Evolutionary conservation across 2,113 vertebrate genomes (phyloP).

Genomic region (Dromaius novaehollandiae): DNA sequence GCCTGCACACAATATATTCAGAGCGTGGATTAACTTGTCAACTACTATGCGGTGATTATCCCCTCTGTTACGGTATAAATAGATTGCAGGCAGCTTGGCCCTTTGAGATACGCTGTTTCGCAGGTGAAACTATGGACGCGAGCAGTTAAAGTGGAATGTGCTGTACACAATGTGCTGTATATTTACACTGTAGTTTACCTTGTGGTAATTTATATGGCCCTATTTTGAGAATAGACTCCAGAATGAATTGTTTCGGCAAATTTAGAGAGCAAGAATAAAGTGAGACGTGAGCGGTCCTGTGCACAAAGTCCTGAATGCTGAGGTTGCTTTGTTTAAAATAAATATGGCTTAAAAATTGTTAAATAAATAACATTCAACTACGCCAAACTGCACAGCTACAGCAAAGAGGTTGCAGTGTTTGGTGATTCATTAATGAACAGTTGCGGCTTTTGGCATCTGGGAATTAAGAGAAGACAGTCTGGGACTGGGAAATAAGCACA

Average conservation of each 20-base stretch:
- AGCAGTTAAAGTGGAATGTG: not conserved
- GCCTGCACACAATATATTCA: not conserved
- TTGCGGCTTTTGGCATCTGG: constrained; percentile 11
- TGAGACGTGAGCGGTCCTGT: not conserved
- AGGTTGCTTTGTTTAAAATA: not conserved
- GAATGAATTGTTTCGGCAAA: not conserved
- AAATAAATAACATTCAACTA: not conserved
- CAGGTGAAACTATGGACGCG: not conserved
- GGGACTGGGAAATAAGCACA: not conserved
- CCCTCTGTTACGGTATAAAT: not conserved
- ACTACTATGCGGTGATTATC: not conserved
- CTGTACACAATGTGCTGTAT: not conserved
- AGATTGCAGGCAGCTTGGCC: not conserved
- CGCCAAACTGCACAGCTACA: not conserved
- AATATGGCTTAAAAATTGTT: not conserved
- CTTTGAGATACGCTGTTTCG: not conserved
- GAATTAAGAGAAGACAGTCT: not conserved
- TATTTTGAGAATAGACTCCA: not conserved
- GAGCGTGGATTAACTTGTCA: not conserved
- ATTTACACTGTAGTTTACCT: not conserved
- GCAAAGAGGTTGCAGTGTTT: not conserved
- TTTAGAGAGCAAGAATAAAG: not conserved
- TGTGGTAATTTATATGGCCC: not conserved
- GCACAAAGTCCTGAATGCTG: not conserved
- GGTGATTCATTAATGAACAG: not conserved